Evolutionary conservation across 1,140 invertebrate species (phyloP).

Genomic region (Megalopta genalis): DNA sequence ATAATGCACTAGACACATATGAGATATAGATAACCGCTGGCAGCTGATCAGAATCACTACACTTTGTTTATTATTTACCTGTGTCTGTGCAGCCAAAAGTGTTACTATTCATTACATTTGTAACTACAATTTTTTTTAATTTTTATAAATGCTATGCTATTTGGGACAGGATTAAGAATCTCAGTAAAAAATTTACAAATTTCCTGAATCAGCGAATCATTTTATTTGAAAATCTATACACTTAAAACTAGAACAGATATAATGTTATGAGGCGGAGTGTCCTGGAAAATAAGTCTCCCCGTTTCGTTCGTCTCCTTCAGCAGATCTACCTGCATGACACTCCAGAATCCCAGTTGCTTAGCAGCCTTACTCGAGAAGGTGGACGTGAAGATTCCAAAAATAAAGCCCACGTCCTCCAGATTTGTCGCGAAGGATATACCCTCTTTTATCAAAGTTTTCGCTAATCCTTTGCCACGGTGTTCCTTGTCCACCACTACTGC

Average conservation of each 20-base stretch:
- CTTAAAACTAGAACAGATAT: slow-evolving; percentile 48
- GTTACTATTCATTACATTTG: no score
- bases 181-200: no score
- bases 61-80: no score
- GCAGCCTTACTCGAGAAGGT: slow-evolving; percentile 54
- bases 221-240: neutral
- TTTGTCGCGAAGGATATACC: slow-evolving; percentile 35
- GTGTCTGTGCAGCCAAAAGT: no score
- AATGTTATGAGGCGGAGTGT: slow-evolving; percentile 45
- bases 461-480: slow-evolving; percentile 51
- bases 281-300: slow-evolving; percentile 36
- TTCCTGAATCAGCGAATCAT: no score
- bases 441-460: slow-evolving; percentile 23
- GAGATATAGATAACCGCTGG: neutral
- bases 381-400: slow-evolving; percentile 64
- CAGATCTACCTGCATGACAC: slow-evolving; percentile 52
- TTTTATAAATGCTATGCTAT: no score
- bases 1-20: neutral
- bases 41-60: neutral
- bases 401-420: slow-evolving; percentile 33
- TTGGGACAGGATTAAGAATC: no score
- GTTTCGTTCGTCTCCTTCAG: slow-evolving; percentile 31
- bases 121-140: no score
- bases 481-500: slow-evolving; percentile 52
- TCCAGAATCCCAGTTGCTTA: slow-evolving; percentile 45